Conservation (phyloP, 2,113 vertebrate species). For the Antennarius striatus region DNA sequence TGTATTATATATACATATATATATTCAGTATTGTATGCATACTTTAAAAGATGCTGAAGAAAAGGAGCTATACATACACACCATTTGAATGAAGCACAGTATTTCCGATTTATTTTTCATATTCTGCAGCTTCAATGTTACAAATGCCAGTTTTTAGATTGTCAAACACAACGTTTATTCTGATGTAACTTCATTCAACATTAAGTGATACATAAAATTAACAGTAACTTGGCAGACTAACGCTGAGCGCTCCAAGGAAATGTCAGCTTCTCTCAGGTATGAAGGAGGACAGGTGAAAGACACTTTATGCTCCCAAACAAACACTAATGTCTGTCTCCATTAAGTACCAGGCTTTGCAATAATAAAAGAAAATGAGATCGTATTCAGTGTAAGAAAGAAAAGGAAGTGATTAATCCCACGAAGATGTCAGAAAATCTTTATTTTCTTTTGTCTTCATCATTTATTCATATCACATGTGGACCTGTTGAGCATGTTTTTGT, state of each 20-base stretch:
- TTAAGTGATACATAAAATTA: not conserved
- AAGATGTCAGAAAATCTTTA: not conserved
- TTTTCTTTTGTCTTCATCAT: too few relatives aligned
- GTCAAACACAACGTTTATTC: not conserved
- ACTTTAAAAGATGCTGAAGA: not conserved
- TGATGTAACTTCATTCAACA: not conserved
- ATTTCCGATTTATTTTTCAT: not conserved
- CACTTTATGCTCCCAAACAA: not conserved
- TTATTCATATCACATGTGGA: too few relatives aligned
- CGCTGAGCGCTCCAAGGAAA: constrained; percentile 6
- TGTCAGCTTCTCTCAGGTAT: constrained; percentile 5
- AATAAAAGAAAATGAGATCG: constrained; percentile 22
- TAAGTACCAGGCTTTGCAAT: constrained; percentile 24
- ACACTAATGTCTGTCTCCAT: constrained; percentile 4
- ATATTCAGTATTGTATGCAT: too few relatives aligned
- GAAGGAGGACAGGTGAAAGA: constrained; percentile 18
- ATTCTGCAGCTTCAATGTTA: too few relatives aligned
- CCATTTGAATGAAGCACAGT: too few relatives aligned
- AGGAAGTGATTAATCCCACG: too few relatives aligned
- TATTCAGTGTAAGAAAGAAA: not conserved
- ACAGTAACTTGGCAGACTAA: constrained; percentile 7
- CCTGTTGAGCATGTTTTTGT: too few relatives aligned
- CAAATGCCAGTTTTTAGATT: not conserved
- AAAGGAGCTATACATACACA: too few relatives aligned
- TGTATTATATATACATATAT: too few relatives aligned